Evolutionary conservation across 2,797 vertebrate species (phyloP).

Genomic region (Microctenopoma lineatum): DNA sequence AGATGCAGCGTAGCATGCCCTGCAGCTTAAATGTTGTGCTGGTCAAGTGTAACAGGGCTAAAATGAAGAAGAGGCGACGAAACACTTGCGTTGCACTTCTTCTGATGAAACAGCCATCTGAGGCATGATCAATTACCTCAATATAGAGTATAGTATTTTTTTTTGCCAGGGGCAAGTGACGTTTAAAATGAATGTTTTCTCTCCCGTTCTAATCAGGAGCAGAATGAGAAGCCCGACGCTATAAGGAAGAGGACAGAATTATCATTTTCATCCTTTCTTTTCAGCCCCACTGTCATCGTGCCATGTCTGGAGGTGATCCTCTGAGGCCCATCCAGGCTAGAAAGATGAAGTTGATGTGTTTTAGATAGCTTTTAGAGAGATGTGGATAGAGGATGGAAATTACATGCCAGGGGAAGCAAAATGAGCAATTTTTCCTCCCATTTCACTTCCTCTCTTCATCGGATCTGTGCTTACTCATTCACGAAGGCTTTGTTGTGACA

Average conservation of each 20-base stretch:
- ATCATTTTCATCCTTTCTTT: constrained; percentile 66
- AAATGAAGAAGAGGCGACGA: constrained; percentile 65
- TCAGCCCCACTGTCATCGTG: constrained; percentile 32
- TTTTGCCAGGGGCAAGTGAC: constrained; percentile 54
- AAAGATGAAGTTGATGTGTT: constrained; percentile 75
- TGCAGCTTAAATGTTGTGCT: constrained; percentile 42
- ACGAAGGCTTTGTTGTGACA: constrained; percentile 76
- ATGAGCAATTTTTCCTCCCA: constrained; percentile 73
- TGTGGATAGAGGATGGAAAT: constrained; percentile 69
- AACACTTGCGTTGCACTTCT: constrained; percentile 52
- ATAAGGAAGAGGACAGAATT: constrained; percentile 58
- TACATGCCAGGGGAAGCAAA: constrained; percentile 71
- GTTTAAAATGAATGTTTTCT: constrained; percentile 26
- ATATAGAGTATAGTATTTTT: constrained; percentile 52
- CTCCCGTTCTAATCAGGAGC: constrained; percentile 56
- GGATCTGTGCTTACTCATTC: constrained; percentile 75
- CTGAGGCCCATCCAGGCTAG: constrained; percentile 56
- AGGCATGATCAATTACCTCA: constrained; percentile 69
- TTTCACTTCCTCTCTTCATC: constrained; percentile 56
- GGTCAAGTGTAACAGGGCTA: constrained; percentile 64
- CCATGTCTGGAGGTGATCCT: constrained; percentile 73
- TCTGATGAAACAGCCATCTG: constrained; percentile 63
- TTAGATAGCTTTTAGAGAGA: constrained; percentile 71
- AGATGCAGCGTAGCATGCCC: constrained; percentile 22
- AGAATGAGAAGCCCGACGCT: constrained; percentile 41